Evolutionary conservation across 2,888 invertebrate genomes (phyloP), one percentile per base, ranked within the genome.

Genomic region (Heterodera filipjevi): DNA sequence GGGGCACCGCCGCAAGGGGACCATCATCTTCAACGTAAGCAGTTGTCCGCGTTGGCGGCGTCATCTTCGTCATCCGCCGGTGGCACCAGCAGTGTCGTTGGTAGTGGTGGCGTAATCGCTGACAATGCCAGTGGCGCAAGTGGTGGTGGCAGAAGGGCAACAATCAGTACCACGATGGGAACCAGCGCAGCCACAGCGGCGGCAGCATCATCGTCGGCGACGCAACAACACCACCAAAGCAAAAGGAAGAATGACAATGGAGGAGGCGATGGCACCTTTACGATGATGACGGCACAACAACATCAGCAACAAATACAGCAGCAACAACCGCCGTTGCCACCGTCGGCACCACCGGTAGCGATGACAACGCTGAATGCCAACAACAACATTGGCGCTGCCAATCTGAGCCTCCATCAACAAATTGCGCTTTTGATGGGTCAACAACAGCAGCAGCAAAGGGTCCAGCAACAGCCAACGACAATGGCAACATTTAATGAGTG

Each of bases 391-490:
- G 39, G 5, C 10, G 39, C 39, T 10, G 44, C 64, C 68, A 16
- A 66, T 64, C 46, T 33, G n/a, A 75, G 30, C 46, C 30, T 75
- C 3, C 77, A 77, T 12, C 79, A 79, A 39, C 77, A 79, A 35
- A 53, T 66, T n/a, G 70, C 76, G 32, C 64, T 66, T 22, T 49
- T 79, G 68, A 44, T 75, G 27, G 46, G 66, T n/a, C 59, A 75
- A 22, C 75, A 75, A 66, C 49, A 59, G 16, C 68, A 68, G 12
- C 68, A 76, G 19, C 64, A 59, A 39, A 39, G 39, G 39, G 39
- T 39, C 10, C 71, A 71, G 35, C 80, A 79, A 22, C 80, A 80
- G 22, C 77, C 71, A 77, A 66, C 59, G 33, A 68, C 30, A 39
- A 59, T 32, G 27, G 16, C 46, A 22, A 32, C 30, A 27, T 16